Percentiles rank a stretch among this genome's conserved stretches.
These are phyloP conservation scores for Enteromius argenteus DNA, from an alignment of 2,797 vertebrate genomes.

Conservation along the genomic window DNA sequence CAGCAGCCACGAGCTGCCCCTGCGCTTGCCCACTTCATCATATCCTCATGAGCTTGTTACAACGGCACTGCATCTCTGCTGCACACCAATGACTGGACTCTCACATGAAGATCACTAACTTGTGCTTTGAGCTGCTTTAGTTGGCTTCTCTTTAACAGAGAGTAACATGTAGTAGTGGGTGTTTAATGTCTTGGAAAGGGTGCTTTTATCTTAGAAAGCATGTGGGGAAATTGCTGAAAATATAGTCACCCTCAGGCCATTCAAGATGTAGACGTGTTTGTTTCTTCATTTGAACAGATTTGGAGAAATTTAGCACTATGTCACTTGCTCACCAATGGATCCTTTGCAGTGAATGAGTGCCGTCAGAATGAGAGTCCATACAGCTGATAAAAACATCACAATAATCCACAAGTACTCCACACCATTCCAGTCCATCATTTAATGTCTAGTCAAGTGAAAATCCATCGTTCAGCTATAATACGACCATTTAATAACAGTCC, in stretches of 20 bases:
- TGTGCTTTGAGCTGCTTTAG: background rate
- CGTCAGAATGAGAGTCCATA: background rate
- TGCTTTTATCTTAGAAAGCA: background rate
- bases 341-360: background rate
- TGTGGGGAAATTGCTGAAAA: background rate
- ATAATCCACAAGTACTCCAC: background rate
- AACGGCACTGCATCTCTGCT: background rate
- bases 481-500: background rate
- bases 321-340: background rate
- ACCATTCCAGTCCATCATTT: background rate
- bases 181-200: constrained; percentile 17
- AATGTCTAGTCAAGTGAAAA: background rate
- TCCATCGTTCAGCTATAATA: background rate
- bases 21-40: constrained; percentile 17
- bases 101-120: constrained; percentile 1
- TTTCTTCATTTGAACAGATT: background rate
- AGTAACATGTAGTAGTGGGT: background rate
- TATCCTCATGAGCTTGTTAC: background rate
- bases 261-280: background rate
- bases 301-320: background rate
- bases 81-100: constrained; percentile 5
- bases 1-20: constrained; percentile 26
- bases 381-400: background rate
- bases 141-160: constrained; percentile 1
- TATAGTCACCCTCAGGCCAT: background rate